A percentile compares a stretch with the other conserved stretches of the same genome.
These are phyloP conservation scores for Montipora sp. DNA, from an alignment of 64 coral and sea anemone species.

Conservation along the genomic window DNA sequence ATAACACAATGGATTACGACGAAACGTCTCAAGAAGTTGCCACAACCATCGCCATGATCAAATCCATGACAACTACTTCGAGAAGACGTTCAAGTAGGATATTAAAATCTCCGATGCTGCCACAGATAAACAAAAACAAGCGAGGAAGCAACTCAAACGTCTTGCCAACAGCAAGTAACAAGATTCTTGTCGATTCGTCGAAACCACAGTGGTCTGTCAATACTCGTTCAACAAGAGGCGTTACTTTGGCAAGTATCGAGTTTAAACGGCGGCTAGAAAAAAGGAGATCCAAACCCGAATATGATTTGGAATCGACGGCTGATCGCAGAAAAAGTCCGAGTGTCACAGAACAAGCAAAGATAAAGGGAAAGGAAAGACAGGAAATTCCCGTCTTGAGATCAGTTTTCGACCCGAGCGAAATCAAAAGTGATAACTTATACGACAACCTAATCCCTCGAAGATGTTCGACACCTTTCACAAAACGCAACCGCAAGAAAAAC, in stretches of 20 bases:
- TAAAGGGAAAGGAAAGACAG: neutral
- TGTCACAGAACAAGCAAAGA: neutral
- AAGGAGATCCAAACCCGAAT: neutral
- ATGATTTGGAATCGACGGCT: neutral
- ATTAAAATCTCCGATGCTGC: neutral
- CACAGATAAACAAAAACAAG: neutral
- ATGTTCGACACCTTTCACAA: neutral
- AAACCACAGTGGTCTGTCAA: neutral
- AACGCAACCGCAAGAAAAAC: neutral
- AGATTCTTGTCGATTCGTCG: neutral
- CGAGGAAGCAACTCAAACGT: neutral
- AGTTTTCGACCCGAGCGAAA: neutral
- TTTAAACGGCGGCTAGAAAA: slow-evolving; percentile 27
- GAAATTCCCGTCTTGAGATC: neutral
- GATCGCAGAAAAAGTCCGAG: neutral
- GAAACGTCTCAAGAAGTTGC: slow-evolving; percentile 23
- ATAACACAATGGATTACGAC: neutral
- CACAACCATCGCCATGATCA: slow-evolving; percentile 36
- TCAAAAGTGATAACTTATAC: neutral
- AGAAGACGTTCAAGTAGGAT: neutral
- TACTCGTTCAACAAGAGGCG: neutral
- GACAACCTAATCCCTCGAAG: neutral
- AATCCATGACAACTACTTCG: slow-evolving; percentile 28
- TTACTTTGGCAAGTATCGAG: slow-evolving; percentile 44
- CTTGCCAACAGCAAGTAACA: neutral